phyloP scores from a whole-genome alignment of 2,797 vertebrate species.

The Phylloscopus collybita region DNA sequence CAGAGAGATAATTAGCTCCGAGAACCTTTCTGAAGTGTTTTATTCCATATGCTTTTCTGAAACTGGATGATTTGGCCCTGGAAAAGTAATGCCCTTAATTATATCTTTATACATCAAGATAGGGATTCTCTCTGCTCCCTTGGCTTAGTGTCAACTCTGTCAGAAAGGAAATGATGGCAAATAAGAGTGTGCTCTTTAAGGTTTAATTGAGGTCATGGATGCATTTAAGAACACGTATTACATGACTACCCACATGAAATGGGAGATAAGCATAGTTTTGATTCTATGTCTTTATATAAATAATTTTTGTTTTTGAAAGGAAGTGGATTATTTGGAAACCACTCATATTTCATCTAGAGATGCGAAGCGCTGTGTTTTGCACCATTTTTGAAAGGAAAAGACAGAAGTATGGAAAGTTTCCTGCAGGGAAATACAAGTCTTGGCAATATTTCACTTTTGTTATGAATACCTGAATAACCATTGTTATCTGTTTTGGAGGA shows the following conservation, averaged over 20 bases:
- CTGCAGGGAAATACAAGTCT: background rate
- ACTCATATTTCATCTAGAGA: background rate
- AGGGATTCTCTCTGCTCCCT: background rate
- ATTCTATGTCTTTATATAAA: background rate
- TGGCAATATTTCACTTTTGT: background rate
- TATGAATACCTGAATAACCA: background rate
- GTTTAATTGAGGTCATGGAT: conserved; percentile 29
- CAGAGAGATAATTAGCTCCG: background rate
- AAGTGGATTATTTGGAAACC: background rate
- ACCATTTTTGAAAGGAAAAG: background rate
- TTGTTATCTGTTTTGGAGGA: background rate
- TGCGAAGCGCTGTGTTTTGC: background rate
- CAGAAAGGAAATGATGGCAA: conserved; percentile 1
- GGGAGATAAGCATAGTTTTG: background rate
- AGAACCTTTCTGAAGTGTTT: background rate
- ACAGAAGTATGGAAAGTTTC: background rate
- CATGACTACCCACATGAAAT: background rate
- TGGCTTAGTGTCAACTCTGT: background rate
- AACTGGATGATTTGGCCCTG: background rate
- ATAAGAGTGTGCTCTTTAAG: background rate
- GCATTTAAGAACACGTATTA: conserved; percentile 7
- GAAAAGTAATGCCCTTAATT: background rate
- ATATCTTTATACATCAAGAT: background rate
- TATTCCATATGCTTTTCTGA: background rate
- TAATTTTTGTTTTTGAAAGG: background rate